Conservation (phyloP, 2,888 invertebrate species). For the Trichogramma evanescens region DNA sequence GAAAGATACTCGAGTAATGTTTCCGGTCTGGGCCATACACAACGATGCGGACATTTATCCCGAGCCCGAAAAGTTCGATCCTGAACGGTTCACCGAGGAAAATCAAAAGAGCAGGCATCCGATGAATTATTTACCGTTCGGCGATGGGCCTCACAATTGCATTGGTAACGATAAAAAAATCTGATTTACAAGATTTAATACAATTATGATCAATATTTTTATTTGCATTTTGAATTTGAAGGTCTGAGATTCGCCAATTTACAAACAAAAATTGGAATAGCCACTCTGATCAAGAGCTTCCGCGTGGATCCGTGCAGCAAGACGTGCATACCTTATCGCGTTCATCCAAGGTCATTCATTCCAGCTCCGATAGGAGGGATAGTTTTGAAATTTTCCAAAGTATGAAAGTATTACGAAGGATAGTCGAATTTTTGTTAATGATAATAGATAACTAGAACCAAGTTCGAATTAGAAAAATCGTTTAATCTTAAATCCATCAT, state of each 20-base stretch:
- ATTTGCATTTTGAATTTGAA: too few species aligned
- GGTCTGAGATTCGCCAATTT: background rate
- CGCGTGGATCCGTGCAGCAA: background rate
- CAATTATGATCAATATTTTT: too few species aligned
- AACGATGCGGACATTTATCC: constrained; percentile 29
- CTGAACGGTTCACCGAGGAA: constrained; percentile 28
- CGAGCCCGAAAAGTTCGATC: constrained; percentile 29
- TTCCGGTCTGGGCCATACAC: constrained; percentile 30
- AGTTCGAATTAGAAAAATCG: background rate
- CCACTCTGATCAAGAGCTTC: background rate
- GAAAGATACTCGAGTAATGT: constrained; percentile 20
- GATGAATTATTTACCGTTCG: constrained; percentile 30
- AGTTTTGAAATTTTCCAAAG: background rate
- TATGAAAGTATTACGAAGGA: background rate
- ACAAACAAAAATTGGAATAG: background rate
- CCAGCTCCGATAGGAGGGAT: background rate
- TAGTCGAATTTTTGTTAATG: background rate
- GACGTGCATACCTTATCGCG: background rate
- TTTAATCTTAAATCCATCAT: background rate
- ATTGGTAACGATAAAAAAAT: constrained; percentile 22
- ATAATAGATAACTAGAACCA: background rate
- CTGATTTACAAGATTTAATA: too few species aligned
- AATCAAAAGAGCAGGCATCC: constrained; percentile 21
- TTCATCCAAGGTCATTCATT: background rate
- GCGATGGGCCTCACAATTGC: constrained; percentile 30